A percentile compares a stretch with the other conserved stretches of the same genome.
phyloP scores from a whole-genome alignment of 2,888 invertebrate genomes.

The Dicranocentrus wangi region DNA sequence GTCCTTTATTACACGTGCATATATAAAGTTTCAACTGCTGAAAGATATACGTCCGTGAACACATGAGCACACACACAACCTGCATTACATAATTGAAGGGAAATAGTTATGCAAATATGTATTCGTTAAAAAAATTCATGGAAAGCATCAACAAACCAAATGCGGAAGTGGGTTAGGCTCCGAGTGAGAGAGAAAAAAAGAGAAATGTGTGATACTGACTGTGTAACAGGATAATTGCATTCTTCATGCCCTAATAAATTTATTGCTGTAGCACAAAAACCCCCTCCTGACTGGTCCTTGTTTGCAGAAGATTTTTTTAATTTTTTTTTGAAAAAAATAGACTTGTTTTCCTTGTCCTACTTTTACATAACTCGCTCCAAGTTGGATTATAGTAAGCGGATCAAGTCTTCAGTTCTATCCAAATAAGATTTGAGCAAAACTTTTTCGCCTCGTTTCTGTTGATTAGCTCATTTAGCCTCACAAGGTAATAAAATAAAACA shows the following conservation, averaged over 20 bases:
- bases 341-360: no score
- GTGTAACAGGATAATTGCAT: conserved; percentile 35
- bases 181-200: no score
- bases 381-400: no score
- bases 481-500: neutral
- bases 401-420: neutral
- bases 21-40: no score
- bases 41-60: no score
- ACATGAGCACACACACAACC: conserved; percentile 5
- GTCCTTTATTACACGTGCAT: no score
- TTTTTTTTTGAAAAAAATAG: no score
- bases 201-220: no score
- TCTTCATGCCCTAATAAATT: conserved; percentile 32
- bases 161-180: neutral
- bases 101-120: conserved; percentile 11
- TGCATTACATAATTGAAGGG: no score
- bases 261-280: conserved; percentile 11
- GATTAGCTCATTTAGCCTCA: neutral
- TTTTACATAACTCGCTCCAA: no score
- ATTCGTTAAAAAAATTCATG: conserved; percentile 26
- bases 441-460: neutral
- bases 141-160: conserved; percentile 21
- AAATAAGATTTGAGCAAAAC: conserved; percentile 12
- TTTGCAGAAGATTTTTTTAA: no score
- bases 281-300: no score